Evolutionary conservation across 2,797 vertebrate species (phyloP), one percentile per base, ranked within the genome.

Genomic region (Australoheros facetus): DNA sequence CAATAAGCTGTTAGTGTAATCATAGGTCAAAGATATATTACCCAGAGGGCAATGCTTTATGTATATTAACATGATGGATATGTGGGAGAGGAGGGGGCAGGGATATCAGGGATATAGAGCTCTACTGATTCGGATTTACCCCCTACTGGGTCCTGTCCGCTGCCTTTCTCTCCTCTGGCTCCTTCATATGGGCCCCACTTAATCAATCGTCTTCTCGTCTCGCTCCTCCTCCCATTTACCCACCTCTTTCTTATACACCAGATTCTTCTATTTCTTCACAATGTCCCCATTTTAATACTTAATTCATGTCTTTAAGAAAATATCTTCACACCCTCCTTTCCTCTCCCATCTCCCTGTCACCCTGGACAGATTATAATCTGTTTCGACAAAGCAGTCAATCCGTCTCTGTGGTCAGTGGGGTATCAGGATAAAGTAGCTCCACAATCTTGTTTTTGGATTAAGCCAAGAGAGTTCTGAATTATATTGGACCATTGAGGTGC

Each of bases 1-100:
- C 94, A 94, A 94, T 96, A 94, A 94, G 94, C 93, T 94, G 87
- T 95, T 89, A 91, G 89, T 91, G 90, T 95, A 95, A 95, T 93
- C 93, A 89, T 90, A 92, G 95, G 94, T 93, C 95, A 96, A 89
- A 93, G 84, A 89, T 91, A 93, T 94, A 94, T 93, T 93, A 93
- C 93, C 92, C 87, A 86, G 71, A 92, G 91, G 85, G 89, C 91
- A 88, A 86, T 85, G 88, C 92, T 86, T 80, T 23, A 94, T 92
- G 88, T 95, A 92, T 94, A 93, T 92, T 94, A 95, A 94, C 91
- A 92, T 90, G 93, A 93, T 94, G 94, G 93, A 93, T 94, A 93
- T 94, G 85, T 80, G 91, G 80, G 80, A 85, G 86, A 75, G 80
- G 84, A 85, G 82, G 87, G 84, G 78, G 79, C 77, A 88, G 82